Evolutionary conservation across 1,140 invertebrate species (phyloP), one percentile per base, ranked within the genome.

Genomic region (Centruroides vittatus): DNA sequence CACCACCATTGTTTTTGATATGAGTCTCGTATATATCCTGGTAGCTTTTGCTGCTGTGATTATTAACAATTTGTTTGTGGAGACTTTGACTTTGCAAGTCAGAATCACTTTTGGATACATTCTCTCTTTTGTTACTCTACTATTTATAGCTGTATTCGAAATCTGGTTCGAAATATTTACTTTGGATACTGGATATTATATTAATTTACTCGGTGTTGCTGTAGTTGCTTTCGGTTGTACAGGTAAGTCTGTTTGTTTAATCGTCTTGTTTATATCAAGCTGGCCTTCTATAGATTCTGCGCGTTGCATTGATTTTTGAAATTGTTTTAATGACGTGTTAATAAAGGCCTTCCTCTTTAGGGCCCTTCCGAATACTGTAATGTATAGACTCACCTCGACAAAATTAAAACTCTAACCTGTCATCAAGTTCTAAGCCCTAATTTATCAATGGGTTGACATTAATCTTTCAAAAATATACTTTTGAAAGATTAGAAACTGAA

Each of bases 21-120:
- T 94, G 85, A 90, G 87, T 12, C 80, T 89, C 47, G 86, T 91
- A 35, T 93, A 93, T 71, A 92, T 93, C 63, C 78, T 86, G 10
- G 84, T 88, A 61, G 88, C 89, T 36, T 89, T 92, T 67, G 80
- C 86, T 46, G 87, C 89, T 12, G 89, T 94, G 1, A 76, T 90
- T 57, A 79, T 85, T 35, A 93, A 92, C 71, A 94, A 93, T 70
- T 75, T 91, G 46, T 73, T 93, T 4, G 81, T 94, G 1, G 88
- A 92, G 68, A 78, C 85, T n/a, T 80, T 91, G 47, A 83, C 86
- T 1, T 78, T 93, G 35, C 85, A 87, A 67, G 83, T 83, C 4
- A 81, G 91, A 61, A 92, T 93, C 55, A 86, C 84, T 54, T 90
- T 92, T 71, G 91, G 89, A 59, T 93, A 93, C 71, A 71, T 88